Percentiles rank a stretch among this genome's conserved stretches.
These are phyloP conservation scores for Oxytorus armatus DNA, from an alignment of 2,888 invertebrate species.

Conservation along the genomic window DNA sequence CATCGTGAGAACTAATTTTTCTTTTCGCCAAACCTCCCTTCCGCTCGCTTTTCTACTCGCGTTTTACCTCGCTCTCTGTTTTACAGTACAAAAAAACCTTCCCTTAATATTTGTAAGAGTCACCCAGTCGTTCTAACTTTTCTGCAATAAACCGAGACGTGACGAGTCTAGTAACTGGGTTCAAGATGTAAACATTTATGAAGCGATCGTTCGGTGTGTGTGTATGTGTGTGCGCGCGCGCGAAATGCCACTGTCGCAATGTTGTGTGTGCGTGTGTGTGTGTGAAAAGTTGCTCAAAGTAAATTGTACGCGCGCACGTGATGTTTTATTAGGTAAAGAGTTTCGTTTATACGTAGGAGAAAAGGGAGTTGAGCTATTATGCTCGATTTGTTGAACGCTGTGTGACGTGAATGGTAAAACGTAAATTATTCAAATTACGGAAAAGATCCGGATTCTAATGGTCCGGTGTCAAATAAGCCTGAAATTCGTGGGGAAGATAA, in stretches of 20 bases:
- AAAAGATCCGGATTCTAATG: background rate
- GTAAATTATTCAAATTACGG: constrained; percentile 35
- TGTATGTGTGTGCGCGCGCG: no score
- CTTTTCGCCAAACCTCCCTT: constrained; percentile 3
- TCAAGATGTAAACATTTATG: constrained; percentile 19
- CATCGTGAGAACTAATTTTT: constrained; percentile 49
- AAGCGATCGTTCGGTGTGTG: constrained; percentile 4
- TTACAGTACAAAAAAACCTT: constrained; percentile 37
- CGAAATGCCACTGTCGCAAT: background rate
- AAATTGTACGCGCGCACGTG: constrained; percentile 20
- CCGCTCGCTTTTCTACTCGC: constrained; percentile 1
- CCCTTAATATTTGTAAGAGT: constrained; percentile 60
- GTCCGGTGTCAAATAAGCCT: background rate
- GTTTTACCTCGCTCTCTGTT: constrained; percentile 25
- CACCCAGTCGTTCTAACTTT: constrained; percentile 37
- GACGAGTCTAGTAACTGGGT: constrained; percentile 43
- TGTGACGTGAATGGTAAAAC: constrained; percentile 36
- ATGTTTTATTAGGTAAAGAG: constrained; percentile 36
- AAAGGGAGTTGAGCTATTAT: background rate
- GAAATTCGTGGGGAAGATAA: background rate
- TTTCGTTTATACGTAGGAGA: no score
- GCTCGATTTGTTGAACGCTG: background rate
- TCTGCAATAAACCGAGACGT: constrained; percentile 50
- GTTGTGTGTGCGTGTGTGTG: constrained; percentile 5
- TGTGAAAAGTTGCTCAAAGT: background rate